Base-by-base conservation (phyloP, 2,797 vertebrate species). In the Picus viridis region DNA sequence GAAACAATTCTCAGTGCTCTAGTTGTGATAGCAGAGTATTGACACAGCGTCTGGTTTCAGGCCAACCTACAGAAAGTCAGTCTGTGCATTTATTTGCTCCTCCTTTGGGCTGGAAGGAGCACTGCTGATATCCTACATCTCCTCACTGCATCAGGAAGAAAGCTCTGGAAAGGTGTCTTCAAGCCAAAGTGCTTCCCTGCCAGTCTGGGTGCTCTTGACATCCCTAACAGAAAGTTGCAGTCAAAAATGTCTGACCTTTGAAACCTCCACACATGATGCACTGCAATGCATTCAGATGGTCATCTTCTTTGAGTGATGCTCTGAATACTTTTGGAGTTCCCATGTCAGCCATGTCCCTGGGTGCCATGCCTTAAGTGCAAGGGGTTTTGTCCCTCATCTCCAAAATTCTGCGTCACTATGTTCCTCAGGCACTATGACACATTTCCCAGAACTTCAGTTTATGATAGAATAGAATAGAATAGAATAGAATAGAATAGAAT, bases 41-140 rank as follows among this genome's bases (percentile, higher is more conserved):
- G 86, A 93, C 81, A 90, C 22, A 32, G 75, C 65, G 79, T 71
- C 63, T 94, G 84, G 69, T 94, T 93, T 93, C 92, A 83, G 65
- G 89, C 90, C 86, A 95, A 77, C 8, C 30, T 10, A 34, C n/a
- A 82, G 36, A 64, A 89, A 77, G 20, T 49, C 78, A 90, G 79
- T 18, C 69, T 83, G 54, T 41, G 58, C 27, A 29, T 71, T 92
- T 87, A 22, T 75, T 94, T 83, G 15, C 22, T 88, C 11, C 34
- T 75, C 3, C 57, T 84, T 39, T 6, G 17, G 71, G 34, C 32
- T 83, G 56, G 65, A 87, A 69, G 32, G 32, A 84, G 22, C 61
- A 41, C 41, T 71, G 10, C 41, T 73, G 45, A 62, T 54, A 77
- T 49, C 23, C 51, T 56, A 16, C 26, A 19, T 49, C 24, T 73